A percentile compares a stretch with the other conserved stretches of the same genome.
phyloP scores from a whole-genome alignment of 1,140 invertebrate species.

The Dryas iulia region DNA sequence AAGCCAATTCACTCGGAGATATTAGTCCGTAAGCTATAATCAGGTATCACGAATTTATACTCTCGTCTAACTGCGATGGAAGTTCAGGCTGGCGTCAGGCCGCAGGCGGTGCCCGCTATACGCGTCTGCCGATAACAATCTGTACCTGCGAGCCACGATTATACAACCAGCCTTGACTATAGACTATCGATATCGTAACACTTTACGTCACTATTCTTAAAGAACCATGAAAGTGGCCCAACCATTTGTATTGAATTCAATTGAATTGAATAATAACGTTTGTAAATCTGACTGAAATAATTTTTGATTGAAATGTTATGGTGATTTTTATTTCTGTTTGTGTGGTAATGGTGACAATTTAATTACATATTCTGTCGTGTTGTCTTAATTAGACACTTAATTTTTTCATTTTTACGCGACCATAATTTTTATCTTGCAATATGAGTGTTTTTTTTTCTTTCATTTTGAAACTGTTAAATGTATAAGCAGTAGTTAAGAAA shows the following conservation, averaged over 20 bases:
- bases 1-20: not conserved
- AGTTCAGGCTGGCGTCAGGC: slow-evolving; percentile 7
- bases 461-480: too few species aligned
- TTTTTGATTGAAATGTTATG: not conserved
- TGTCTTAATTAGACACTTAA: too few species aligned
- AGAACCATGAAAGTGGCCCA: slow-evolving; percentile 29
- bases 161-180: slow-evolving; percentile 38
- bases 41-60: slow-evolving; percentile 8
- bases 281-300: not conserved
- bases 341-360: not conserved
- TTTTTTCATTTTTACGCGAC: too few species aligned
- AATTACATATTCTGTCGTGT: too few species aligned
- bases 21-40: slow-evolving; percentile 1
- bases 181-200: slow-evolving; percentile 49
- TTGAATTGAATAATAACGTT: not conserved
- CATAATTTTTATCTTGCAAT: too few species aligned
- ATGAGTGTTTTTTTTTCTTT: too few species aligned
- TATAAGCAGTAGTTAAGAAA: too few species aligned
- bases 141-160: slow-evolving; percentile 40
- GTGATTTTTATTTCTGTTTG: not conserved
- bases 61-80: slow-evolving; percentile 6
- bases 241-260: slow-evolving; percentile 6
- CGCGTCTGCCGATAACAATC: slow-evolving; percentile 42
- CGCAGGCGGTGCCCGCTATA: slow-evolving; percentile 16
- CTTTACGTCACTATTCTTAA: slow-evolving; percentile 45